Conservation (phyloP, 2,797 vertebrate species). For the Delichon dasypus region DNA sequence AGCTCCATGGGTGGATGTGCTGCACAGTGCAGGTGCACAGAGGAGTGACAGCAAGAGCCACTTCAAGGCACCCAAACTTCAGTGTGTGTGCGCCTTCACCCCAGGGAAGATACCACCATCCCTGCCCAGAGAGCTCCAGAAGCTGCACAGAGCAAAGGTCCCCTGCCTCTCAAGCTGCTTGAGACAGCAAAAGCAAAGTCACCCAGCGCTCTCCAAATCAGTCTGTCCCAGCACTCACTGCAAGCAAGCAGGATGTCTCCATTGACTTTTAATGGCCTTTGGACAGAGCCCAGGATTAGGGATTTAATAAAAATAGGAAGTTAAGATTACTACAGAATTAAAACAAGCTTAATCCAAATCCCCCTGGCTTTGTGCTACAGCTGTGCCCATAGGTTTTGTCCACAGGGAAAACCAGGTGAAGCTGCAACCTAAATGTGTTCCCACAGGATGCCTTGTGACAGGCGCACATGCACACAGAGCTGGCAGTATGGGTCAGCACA, state of each 20-base stretch:
- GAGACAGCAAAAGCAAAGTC: not conserved
- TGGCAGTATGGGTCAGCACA: rapidly evolving
- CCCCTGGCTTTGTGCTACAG: not conserved
- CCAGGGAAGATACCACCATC: rapidly evolving
- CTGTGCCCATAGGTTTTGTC: rapidly evolving
- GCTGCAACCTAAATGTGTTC: not conserved
- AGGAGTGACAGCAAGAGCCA: not conserved
- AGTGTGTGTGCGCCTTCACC: not conserved
- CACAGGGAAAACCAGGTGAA: not conserved
- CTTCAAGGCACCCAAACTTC: rapidly evolving
- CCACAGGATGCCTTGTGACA: not conserved
- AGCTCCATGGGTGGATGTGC: rapidly evolving
- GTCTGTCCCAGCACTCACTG: not conserved
- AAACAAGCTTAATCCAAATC: slow-evolving; percentile 53
- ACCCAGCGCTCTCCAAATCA: rapidly evolving
- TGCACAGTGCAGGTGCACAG: rapidly evolving
- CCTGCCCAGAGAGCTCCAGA: not conserved
- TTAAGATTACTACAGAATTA: slow-evolving; percentile 48
- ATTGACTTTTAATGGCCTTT: not conserved
- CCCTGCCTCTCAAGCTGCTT: not conserved
- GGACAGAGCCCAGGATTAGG: not conserved
- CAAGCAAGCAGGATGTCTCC: not conserved
- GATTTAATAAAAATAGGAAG: slow-evolving; percentile 38
- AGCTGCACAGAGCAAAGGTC: not conserved
- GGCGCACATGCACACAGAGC: not conserved